phyloP scores from a whole-genome alignment of 1,140 invertebrate species.

The Eumaeus atala region DNA sequence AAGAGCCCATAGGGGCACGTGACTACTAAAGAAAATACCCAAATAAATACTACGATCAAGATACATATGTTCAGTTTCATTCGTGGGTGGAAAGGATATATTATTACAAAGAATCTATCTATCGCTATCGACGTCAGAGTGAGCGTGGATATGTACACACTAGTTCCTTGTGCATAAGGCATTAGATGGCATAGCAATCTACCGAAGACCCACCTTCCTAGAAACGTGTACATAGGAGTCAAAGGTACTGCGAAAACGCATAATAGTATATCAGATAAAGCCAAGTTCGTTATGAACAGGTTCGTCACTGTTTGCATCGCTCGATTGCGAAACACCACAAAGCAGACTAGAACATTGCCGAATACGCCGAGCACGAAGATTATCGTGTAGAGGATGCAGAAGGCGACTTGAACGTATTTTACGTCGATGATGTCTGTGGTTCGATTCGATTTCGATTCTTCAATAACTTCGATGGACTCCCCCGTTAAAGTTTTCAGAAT shows the following conservation, averaged over 20 bases:
- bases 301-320: slow-evolving; percentile 99
- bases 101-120: slow-evolving; percentile 97
- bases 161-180: slow-evolving; percentile 92
- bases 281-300: slow-evolving; percentile 98
- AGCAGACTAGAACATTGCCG: slow-evolving; percentile 95
- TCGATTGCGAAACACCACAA: slow-evolving; percentile 92
- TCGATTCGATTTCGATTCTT: slow-evolving; percentile 55
- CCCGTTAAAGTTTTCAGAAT: slow-evolving; percentile 61
- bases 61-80: slow-evolving; percentile 92
- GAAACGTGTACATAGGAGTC: slow-evolving; percentile 93
- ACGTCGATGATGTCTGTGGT: slow-evolving; percentile 78
- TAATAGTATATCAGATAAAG: slow-evolving; percentile 95
- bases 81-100: slow-evolving; percentile 94
- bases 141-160: slow-evolving; percentile 97
- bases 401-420: slow-evolving; percentile 81
- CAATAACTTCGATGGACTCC: slow-evolving; percentile 52
- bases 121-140: slow-evolving; percentile 98
- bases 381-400: slow-evolving; percentile 89
- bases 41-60: slow-evolving; percentile 90
- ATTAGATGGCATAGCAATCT: slow-evolving; percentile 92
- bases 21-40: slow-evolving; percentile 90
- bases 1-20: slow-evolving; percentile 96
- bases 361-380: slow-evolving; percentile 93
- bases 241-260: slow-evolving; percentile 96
- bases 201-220: slow-evolving; percentile 94